phyloP scores from a whole-genome alignment of 2,797 vertebrate genomes.

The Tiaroga cobitis region DNA sequence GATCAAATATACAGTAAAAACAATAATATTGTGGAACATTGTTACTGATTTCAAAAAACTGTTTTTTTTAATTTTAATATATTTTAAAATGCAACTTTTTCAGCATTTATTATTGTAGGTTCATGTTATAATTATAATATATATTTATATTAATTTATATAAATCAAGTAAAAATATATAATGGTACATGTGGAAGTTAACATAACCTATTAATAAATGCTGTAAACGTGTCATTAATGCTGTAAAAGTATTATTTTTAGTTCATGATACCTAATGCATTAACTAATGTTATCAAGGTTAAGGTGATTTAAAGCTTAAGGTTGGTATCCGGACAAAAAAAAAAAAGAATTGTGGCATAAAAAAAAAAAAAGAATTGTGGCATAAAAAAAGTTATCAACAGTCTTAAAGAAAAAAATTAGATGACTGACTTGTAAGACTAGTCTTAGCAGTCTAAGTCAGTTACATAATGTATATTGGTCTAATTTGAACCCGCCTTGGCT shows the following conservation, averaged over 20 bases:
- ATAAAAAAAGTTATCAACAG: too few relatives aligned
- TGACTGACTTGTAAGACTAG: too few relatives aligned
- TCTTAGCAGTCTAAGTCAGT: background rate
- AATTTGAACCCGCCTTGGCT: too few relatives aligned
- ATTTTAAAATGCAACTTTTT: background rate
- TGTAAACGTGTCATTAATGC: background rate
- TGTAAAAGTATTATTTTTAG: background rate
- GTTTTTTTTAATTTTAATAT: too few relatives aligned
- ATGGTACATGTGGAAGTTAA: background rate
- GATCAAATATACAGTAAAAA: background rate
- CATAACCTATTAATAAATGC: background rate
- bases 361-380: too few relatives aligned
- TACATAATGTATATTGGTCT: background rate
- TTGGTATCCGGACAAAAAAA: background rate
- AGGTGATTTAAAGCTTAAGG: background rate
- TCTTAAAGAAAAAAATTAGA: too few relatives aligned
- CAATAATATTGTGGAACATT: background rate
- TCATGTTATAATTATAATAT: too few relatives aligned
- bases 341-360: too few relatives aligned
- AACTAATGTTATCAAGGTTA: background rate
- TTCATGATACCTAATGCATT: background rate
- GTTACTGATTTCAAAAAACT: background rate
- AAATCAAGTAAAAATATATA: background rate
- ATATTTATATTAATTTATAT: background rate
- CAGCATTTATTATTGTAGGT: background rate